Percentiles rank a stretch among this genome's conserved stretches.
phyloP scores from a whole-genome alignment of 2,888 invertebrate species.

The Eupsilia transversa region DNA sequence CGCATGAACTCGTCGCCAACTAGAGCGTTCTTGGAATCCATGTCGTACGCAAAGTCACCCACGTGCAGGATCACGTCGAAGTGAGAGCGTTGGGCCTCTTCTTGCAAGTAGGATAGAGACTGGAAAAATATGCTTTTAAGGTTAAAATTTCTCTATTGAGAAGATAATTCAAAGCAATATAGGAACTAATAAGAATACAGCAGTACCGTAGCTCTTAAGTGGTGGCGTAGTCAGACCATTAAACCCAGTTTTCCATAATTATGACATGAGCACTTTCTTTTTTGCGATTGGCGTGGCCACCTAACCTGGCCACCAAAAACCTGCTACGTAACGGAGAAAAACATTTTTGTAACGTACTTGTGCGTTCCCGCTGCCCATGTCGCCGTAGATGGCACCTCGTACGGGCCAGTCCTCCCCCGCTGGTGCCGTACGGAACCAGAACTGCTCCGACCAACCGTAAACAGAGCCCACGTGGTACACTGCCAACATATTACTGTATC shows the following conservation, averaged over 20 bases:
- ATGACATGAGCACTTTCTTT: neutral
- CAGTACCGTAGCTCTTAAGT: neutral
- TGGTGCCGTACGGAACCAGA: conserved; percentile 94
- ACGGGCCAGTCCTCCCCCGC: conserved; percentile 94
- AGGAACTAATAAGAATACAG: neutral
- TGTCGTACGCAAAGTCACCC: conserved; percentile 98
- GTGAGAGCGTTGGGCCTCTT: conserved; percentile 94
- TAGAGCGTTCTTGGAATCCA: conserved; percentile 94
- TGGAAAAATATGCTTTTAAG: conserved; percentile 66
- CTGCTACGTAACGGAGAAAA: neutral
- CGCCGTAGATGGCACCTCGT: conserved; percentile 96
- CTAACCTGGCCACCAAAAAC: no score
- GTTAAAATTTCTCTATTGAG: neutral
- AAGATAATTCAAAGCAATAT: neutral
- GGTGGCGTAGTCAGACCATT: neutral
- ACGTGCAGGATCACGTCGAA: conserved; percentile 97
- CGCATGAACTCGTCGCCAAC: conserved; percentile 98
- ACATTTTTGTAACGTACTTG: conserved; percentile 83
- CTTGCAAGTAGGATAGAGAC: conserved; percentile 95
- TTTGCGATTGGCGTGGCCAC: no score
- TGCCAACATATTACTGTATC: conserved; percentile 72
- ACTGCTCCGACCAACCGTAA: conserved; percentile 95
- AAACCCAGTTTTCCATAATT: neutral
- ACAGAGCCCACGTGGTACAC: conserved; percentile 95
- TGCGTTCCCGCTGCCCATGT: conserved; percentile 98